phyloP scores from a whole-genome alignment of 2,113 vertebrate genomes.

The Anguilla rostrata region DNA sequence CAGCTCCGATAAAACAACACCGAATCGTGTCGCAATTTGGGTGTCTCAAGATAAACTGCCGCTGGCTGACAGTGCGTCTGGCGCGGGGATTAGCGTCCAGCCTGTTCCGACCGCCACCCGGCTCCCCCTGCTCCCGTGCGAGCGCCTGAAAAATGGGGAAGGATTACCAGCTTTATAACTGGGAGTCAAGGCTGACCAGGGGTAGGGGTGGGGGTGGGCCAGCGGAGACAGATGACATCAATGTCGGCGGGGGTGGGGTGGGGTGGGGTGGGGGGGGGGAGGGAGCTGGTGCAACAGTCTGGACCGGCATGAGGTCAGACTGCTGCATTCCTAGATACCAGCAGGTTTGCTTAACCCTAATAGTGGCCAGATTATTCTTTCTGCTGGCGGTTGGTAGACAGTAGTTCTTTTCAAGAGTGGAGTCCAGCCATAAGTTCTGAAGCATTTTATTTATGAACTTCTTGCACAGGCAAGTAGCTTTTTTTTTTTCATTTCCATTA shows the following conservation, averaged over 20 bases:
- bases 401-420: neutral
- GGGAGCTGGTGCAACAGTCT: slow-evolving; percentile 1
- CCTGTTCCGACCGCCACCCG: slow-evolving; percentile 9
- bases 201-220: neutral
- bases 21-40: slow-evolving; percentile 29
- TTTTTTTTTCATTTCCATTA: neutral
- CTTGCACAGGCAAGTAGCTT: neutral
- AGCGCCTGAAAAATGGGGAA: slow-evolving; percentile 5
- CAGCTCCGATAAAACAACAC: slow-evolving; percentile 9
- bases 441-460: neutral
- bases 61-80: slow-evolving; percentile 40
- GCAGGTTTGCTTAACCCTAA: slow-evolving; percentile 3
- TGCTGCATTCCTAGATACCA: slow-evolving; percentile 8
- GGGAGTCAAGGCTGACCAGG: slow-evolving; percentile 13
- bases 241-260: neutral
- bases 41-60: slow-evolving; percentile 35
- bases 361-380: slow-evolving; percentile 1
- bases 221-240: slow-evolving; percentile 13
- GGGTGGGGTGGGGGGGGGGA: neutral
- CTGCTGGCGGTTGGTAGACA: neutral
- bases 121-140: neutral
- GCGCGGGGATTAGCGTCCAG: slow-evolving; percentile 45
- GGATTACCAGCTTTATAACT: slow-evolving; percentile 34
- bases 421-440: neutral
- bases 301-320: slow-evolving; percentile 22